These are phyloP conservation scores for Drosophila setosimentum DNA, from an alignment of 2,888 invertebrate genomes.

Conservation along the genomic window DNA sequence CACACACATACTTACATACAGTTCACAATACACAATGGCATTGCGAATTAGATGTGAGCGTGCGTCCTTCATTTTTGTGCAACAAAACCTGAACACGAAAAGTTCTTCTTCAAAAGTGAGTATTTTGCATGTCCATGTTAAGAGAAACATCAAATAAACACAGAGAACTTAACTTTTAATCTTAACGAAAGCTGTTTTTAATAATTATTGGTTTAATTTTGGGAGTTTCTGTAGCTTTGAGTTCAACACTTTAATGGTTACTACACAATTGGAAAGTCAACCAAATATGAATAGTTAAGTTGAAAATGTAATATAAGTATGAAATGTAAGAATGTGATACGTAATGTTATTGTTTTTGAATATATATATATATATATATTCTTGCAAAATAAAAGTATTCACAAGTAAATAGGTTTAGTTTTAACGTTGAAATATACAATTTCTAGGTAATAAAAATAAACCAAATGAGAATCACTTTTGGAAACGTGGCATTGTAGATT, in stretches of 20 bases:
- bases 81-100: constrained; percentile 3
- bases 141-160: background rate
- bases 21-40: background rate
- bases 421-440: background rate
- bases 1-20: background rate
- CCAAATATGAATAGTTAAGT: background rate
- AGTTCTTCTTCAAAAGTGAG: background rate
- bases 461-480: background rate
- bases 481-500: background rate
- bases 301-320: background rate
- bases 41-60: constrained; percentile 3
- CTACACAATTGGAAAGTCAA: background rate
- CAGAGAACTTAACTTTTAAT: background rate
- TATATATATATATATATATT: too few relatives aligned
- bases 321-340: background rate
- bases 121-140: background rate
- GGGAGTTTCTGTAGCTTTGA: background rate
- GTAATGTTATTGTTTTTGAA: background rate
- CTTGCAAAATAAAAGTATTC: too few relatives aligned
- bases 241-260: background rate
- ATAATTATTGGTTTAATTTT: background rate
- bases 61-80: background rate
- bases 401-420: too few relatives aligned
- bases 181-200: background rate
- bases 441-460: background rate